Conservation (phyloP, 2,113 vertebrate genomes). For the Pipra filicauda region DNA sequence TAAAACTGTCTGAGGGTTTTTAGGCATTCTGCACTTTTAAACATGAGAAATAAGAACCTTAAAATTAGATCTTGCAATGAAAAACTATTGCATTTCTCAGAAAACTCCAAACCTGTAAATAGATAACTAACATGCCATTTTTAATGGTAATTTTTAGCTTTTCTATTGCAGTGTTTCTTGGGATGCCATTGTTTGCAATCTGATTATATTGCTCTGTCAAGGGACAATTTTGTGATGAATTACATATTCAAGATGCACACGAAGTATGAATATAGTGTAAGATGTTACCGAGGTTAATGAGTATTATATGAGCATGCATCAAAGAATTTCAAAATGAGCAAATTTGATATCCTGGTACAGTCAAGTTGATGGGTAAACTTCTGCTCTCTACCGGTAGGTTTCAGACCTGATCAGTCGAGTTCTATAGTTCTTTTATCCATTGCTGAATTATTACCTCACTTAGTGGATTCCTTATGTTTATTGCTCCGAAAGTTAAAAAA, state of each 20-base stretch:
- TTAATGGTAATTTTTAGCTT: not conserved
- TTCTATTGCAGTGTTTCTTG: not conserved
- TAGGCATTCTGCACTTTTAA: not conserved
- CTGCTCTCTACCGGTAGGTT: not conserved
- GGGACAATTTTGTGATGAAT: not conserved
- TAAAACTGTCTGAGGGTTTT: not conserved
- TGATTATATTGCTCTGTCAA: not conserved
- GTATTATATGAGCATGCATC: not conserved
- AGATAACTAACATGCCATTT: not conserved
- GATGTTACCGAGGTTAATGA: not conserved
- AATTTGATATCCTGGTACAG: not conserved
- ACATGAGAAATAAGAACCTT: not conserved
- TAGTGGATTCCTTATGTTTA: not conserved
- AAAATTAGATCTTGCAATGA: not conserved
- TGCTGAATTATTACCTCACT: not conserved
- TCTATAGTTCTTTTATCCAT: not conserved
- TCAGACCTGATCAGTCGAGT: not conserved
- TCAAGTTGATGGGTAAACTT: not conserved
- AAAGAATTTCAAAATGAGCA: not conserved
- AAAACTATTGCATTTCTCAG: not conserved
- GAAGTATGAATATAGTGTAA: not conserved
- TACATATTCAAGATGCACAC: not conserved
- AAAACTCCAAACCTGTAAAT: not conserved
- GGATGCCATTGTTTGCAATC: not conserved
- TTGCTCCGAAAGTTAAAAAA: not conserved